phyloP scores from a whole-genome alignment of 37 sponge, comb jelly and placozoan species.

The Theonella swinhoei region DNA sequence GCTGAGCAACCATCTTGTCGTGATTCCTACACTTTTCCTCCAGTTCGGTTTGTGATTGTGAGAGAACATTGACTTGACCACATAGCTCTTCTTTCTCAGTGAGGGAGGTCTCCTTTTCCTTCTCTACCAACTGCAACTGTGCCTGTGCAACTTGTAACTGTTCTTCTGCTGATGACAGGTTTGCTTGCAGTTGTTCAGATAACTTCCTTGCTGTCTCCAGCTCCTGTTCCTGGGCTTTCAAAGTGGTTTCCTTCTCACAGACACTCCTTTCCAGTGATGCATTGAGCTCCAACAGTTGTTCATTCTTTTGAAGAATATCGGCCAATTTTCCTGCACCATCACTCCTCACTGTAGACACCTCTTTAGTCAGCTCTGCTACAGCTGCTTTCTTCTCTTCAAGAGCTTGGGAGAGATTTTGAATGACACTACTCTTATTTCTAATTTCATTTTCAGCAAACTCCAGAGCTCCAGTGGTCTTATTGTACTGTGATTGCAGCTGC shows the following conservation, averaged over 20 bases:
- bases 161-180: background rate
- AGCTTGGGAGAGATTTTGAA: conserved; percentile 24
- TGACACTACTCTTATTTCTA: conserved; percentile 13
- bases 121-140: conserved; percentile 9
- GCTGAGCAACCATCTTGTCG: conserved; percentile 6
- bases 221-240: conserved; percentile 24
- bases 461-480: conserved; percentile 48
- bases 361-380: background rate
- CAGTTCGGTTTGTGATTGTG: background rate
- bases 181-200: background rate
- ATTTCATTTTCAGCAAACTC: conserved; percentile 52
- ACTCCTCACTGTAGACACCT: conserved; percentile 17
- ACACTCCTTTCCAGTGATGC: background rate
- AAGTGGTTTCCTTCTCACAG: background rate
- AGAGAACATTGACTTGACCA: conserved; percentile 32
- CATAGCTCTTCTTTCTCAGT: conserved; percentile 42
- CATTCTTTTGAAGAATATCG: conserved; percentile 31
- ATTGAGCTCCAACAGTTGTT: conserved; percentile 3
- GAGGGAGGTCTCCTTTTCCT: background rate
- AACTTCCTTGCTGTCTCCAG: background rate
- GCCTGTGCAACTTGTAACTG: background rate
- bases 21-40: conserved; percentile 10
- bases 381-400: conserved; percentile 38
- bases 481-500: conserved; percentile 9
- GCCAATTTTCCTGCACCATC: conserved; percentile 17